Percentiles rank a stretch among this genome's conserved stretches.
phyloP scores from a whole-genome alignment of 1,140 invertebrate species.

The Tetramorium simillimum region DNA sequence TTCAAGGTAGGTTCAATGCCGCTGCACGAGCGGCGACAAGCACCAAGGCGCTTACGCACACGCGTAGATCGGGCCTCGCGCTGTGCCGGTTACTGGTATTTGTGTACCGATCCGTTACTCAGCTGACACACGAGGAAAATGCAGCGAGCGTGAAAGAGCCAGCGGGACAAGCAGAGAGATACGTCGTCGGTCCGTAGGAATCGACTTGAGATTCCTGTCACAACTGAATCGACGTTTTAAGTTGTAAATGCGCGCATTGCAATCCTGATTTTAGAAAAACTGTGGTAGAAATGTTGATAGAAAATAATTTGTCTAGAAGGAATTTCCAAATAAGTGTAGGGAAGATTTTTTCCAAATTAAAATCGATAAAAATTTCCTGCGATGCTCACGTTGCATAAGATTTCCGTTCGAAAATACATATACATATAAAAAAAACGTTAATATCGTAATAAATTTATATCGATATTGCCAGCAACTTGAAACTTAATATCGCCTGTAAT shows the following conservation, averaged over 20 bases:
- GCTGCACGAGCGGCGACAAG: constrained; percentile 66
- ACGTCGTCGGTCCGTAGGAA: neutral
- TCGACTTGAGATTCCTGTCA: neutral
- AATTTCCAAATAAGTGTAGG: neutral
- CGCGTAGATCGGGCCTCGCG: constrained; percentile 30
- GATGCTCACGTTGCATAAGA: neutral
- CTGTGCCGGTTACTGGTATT: constrained; percentile 57
- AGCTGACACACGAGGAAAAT: constrained; percentile 69
- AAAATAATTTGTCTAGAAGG: neutral
- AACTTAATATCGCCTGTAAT: neutral
- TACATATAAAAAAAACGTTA: too few relatives aligned
- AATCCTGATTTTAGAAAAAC: neutral
- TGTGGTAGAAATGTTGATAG: neutral
- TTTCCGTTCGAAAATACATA: neutral
- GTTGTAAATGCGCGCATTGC: neutral
- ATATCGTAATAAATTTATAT: neutral
- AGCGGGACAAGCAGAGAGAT: neutral
- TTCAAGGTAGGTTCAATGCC: constrained; percentile 83
- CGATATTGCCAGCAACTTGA: neutral
- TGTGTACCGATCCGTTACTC: constrained; percentile 72
- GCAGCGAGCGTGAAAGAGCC: constrained; percentile 46
- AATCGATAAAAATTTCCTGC: neutral
- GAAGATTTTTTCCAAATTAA: neutral
- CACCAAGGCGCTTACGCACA: constrained; percentile 18
- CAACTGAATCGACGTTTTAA: neutral